Evolutionary conservation across 2,888 invertebrate species (phyloP).

Genomic region (Trypoxylon attenuatum): DNA sequence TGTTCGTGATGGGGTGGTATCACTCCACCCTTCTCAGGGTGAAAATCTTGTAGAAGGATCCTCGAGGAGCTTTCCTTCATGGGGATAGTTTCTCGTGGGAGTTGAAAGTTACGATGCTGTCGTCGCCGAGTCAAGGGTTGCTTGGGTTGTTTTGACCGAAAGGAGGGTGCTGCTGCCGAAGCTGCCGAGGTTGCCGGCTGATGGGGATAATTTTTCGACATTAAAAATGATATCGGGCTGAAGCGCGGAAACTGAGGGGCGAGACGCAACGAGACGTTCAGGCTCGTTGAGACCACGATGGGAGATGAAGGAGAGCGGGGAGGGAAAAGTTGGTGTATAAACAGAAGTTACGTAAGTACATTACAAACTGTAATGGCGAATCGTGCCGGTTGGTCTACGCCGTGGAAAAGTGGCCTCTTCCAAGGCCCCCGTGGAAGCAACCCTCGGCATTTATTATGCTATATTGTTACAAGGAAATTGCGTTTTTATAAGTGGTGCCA

Average conservation of each 20-base stretch:
- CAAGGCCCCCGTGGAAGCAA: conserved; percentile 55
- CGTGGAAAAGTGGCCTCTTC: conserved; percentile 61
- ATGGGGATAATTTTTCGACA: conserved; percentile 70
- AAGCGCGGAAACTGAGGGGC: conserved; percentile 65
- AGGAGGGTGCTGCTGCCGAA: conserved; percentile 4
- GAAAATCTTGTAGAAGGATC: not conserved
- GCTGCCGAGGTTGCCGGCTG: conserved; percentile 38
- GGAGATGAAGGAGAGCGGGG: conserved; percentile 27
- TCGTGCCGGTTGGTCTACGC: conserved; percentile 64
- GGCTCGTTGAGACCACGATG: conserved; percentile 22
- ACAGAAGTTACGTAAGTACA: conserved; percentile 74
- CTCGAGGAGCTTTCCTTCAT: conserved; percentile 14
- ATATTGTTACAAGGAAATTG: conserved; percentile 74
- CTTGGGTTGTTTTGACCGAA: conserved; percentile 35
- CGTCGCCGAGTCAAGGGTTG: not conserved
- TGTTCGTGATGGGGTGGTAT: conserved; percentile 1
- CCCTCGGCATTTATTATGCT: conserved; percentile 71
- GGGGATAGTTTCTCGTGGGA: conserved; percentile 18
- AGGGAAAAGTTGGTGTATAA: conserved; percentile 73
- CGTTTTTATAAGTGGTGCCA: conserved; percentile 66
- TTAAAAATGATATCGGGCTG: conserved; percentile 72
- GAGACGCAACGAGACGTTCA: conserved; percentile 54
- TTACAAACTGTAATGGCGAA: conserved; percentile 74
- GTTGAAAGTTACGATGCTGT: conserved; percentile 18
- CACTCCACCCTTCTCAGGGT: too few relatives aligned